phyloP scores from a whole-genome alignment of 2,888 invertebrate species.

The Trimorus sp. region DNA sequence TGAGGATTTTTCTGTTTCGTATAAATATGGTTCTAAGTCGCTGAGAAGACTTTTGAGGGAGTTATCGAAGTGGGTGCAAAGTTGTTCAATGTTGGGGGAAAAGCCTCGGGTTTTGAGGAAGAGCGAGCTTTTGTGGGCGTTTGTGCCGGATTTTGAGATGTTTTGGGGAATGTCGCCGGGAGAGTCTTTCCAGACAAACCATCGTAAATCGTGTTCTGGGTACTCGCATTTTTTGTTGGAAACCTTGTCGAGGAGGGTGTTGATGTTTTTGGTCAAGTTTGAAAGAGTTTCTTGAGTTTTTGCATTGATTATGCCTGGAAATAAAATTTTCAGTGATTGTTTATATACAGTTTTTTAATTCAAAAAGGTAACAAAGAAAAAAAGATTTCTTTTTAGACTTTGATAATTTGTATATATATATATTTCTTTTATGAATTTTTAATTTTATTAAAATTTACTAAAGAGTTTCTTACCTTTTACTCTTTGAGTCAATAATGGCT shows the following conservation, averaged over 20 bases:
- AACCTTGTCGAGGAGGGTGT: constrained; percentile 74
- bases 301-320: constrained; percentile 74
- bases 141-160: constrained; percentile 70
- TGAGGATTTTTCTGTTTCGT: constrained; percentile 82
- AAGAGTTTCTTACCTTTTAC: constrained; percentile 83
- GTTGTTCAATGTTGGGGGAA: constrained; percentile 87
- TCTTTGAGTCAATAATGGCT: constrained; percentile 87
- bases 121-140: constrained; percentile 80
- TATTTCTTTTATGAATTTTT: too few relatives aligned
- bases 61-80: constrained; percentile 86
- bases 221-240: constrained; percentile 79
- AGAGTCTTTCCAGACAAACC: constrained; percentile 89
- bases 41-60: constrained; percentile 85
- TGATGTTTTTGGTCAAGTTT: constrained; percentile 73
- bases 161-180: constrained; percentile 82
- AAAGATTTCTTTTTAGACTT: too few relatives aligned
- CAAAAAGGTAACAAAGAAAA: too few relatives aligned
- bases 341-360: too few relatives aligned
- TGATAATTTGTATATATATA: too few relatives aligned
- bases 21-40: constrained; percentile 87
- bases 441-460: too few relatives aligned
- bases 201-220: constrained; percentile 86
- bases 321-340: not conserved
- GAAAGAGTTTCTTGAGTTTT: constrained; percentile 73
- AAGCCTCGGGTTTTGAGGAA: constrained; percentile 91